A percentile compares a stretch with the other conserved stretches of the same genome.
Conservation (phyloP, 2,113 vertebrate species). For the Picathartes gymnocephalus region DNA sequence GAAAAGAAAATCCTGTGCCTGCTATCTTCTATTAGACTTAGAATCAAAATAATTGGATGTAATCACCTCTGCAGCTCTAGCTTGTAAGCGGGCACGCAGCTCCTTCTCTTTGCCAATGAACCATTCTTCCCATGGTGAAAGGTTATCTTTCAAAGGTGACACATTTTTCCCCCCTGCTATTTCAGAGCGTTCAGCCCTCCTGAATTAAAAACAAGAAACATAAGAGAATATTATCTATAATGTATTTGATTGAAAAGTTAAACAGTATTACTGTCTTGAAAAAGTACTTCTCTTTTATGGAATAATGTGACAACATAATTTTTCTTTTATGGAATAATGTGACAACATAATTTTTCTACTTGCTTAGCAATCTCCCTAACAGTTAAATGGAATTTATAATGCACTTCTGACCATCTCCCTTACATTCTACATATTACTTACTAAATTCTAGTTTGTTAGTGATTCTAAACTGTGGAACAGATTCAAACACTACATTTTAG, state of each 20-base stretch:
- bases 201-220: background rate
- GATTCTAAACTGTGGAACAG: background rate
- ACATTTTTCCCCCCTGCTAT: background rate
- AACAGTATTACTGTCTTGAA: background rate
- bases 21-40: background rate
- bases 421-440: background rate
- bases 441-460: background rate
- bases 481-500: background rate
- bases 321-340: background rate
- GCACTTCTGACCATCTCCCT: background rate
- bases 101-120: slow-evolving; percentile 89
- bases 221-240: background rate
- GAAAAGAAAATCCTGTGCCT: background rate
- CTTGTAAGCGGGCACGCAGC: slow-evolving; percentile 78
- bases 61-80: slow-evolving; percentile 79
- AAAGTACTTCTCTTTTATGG: background rate
- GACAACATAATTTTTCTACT: background rate
- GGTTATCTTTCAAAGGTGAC: slow-evolving; percentile 39
- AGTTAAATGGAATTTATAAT: background rate
- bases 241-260: background rate
- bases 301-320: background rate
- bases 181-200: background rate
- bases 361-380: background rate
- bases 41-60: background rate
- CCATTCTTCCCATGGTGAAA: slow-evolving; percentile 92